Percentiles rank a stretch among this genome's conserved stretches.
These are phyloP conservation scores for Macropis europaea DNA, from an alignment of 2,888 invertebrate species.

Conservation along the genomic window DNA sequence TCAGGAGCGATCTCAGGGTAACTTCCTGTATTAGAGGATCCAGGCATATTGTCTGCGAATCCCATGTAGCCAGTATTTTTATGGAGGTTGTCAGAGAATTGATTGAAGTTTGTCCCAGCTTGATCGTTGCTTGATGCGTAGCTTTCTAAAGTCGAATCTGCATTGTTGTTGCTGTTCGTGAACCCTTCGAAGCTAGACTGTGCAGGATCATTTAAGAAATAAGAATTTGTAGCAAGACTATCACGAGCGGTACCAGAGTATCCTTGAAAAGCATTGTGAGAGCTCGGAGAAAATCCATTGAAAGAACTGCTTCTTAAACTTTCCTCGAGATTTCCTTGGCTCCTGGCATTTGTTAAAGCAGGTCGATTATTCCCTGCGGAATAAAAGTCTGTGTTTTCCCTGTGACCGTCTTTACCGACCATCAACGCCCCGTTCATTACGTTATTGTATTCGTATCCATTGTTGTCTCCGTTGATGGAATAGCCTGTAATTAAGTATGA, in stretches of 20 bases:
- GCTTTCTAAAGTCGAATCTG: constrained; percentile 37
- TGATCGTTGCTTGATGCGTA: constrained; percentile 47
- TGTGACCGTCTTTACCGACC: constrained; percentile 47
- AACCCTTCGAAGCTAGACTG: constrained; percentile 56
- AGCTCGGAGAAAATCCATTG: constrained; percentile 51
- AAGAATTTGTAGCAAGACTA: constrained; percentile 49
- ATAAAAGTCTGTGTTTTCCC: constrained; percentile 43
- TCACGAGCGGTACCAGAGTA: constrained; percentile 38
- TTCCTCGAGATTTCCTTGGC: constrained; percentile 39
- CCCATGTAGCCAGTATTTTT: constrained; percentile 23
- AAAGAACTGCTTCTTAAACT: constrained; percentile 47
- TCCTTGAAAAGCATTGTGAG: constrained; percentile 50
- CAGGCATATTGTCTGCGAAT: constrained; percentile 30
- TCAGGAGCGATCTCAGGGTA: constrained; percentile 33
- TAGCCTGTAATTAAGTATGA: constrained; percentile 35
- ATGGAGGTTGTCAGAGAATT: constrained; percentile 13
- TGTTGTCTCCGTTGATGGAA: constrained; percentile 39
- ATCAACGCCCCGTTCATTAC: constrained; percentile 36
- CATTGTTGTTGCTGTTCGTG: constrained; percentile 48
- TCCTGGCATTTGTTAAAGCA: constrained; percentile 26
- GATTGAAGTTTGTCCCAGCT: constrained; percentile 33
- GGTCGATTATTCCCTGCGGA: constrained; percentile 18
- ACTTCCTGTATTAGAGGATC: constrained; percentile 16
- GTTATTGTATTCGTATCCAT: constrained; percentile 48
- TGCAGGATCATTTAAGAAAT: constrained; percentile 48